Percentiles rank a stretch among this genome's conserved stretches.
These are phyloP conservation scores for Semnornis frantzii DNA, from an alignment of 2,113 vertebrate genomes.

Conservation along the genomic window DNA sequence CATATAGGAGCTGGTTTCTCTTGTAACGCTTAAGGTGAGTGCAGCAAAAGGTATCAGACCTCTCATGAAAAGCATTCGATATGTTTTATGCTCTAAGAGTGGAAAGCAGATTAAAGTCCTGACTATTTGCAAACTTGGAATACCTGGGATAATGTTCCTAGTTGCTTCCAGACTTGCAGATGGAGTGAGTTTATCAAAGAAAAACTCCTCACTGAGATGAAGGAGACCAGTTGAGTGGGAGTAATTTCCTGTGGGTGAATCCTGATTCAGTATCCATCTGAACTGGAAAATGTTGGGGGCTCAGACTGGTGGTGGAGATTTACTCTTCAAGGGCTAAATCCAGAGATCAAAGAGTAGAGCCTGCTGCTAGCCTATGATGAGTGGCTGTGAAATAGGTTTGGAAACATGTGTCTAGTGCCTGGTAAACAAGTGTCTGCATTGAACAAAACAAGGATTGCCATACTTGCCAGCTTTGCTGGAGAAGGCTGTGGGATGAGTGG, in stretches of 20 bases:
- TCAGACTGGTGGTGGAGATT: not conserved
- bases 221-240: not conserved
- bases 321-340: not conserved
- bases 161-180: not conserved
- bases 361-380: not conserved
- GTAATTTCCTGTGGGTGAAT: not conserved
- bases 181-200: not conserved
- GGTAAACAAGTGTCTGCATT: not conserved
- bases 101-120: not conserved
- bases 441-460: not conserved
- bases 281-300: not conserved
- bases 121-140: not conserved
- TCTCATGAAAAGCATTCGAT: not conserved
- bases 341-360: not conserved
- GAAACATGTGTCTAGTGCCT: not conserved
- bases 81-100: not conserved
- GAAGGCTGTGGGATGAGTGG: not conserved
- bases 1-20: not conserved
- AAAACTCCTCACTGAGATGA: not conserved
- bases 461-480: not conserved
- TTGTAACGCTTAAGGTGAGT: not conserved
- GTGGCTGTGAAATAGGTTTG: not conserved
- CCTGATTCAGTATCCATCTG: not conserved
- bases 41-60: not conserved
- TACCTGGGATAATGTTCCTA: not conserved